Conservation (phyloP, 2,113 vertebrate species). For the Accipiter virgatus region DNA sequence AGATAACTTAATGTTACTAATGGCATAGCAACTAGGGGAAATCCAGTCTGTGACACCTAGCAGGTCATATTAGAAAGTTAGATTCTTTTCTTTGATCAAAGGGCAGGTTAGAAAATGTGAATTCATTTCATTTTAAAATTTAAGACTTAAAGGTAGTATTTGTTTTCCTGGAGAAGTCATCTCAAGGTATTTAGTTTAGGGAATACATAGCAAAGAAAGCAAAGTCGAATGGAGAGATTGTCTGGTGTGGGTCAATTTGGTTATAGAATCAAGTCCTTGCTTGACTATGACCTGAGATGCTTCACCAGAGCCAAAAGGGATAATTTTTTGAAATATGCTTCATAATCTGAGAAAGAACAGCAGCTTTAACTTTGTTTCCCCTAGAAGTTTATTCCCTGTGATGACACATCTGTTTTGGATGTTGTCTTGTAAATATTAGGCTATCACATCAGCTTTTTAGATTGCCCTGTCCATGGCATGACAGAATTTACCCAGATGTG, state of each 20-base stretch:
- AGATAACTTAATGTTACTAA: background rate
- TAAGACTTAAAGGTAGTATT: background rate
- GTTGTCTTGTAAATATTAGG: background rate
- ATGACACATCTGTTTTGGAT: background rate
- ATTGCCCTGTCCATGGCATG: background rate
- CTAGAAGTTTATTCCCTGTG: background rate
- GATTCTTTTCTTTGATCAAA: background rate
- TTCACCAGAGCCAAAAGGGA: background rate
- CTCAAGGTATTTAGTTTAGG: background rate
- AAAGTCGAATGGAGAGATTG: background rate
- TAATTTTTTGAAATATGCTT: background rate
- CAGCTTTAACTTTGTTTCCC: background rate
- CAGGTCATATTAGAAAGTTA: background rate
- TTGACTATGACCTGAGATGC: background rate
- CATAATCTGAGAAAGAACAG: background rate
- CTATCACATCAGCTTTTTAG: background rate
- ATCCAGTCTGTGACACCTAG: background rate
- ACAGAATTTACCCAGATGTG: background rate
- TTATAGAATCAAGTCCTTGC: background rate
- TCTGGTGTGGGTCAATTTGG: background rate
- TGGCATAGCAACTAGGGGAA: background rate
- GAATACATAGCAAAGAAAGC: background rate
- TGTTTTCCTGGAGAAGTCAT: background rate
- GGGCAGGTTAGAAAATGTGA: background rate
- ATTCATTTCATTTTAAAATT: background rate